Conservation (phyloP, 2,113 vertebrate genomes). For the Diadophis punctatus region DNA sequence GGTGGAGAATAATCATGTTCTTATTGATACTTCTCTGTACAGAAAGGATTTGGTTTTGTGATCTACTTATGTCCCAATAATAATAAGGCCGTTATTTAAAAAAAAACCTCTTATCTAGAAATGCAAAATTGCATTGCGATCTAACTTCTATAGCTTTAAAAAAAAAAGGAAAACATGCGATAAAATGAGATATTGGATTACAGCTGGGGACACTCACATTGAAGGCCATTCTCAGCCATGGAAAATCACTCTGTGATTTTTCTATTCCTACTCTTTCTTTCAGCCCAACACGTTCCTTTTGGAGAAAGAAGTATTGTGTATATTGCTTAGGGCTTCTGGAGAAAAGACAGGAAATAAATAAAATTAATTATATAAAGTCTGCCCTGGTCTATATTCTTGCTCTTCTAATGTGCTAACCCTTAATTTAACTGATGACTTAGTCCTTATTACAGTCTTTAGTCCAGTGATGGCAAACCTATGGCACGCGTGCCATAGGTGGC, state of each 20-base stretch:
- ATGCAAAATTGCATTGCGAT: not conserved
- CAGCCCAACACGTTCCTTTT: not conserved
- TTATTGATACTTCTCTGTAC: not conserved
- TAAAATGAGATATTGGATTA: not conserved
- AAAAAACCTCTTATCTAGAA: not conserved
- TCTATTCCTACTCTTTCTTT: not conserved
- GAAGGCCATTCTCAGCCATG: not conserved
- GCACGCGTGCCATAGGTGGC: no score
- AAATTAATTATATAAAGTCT: not conserved
- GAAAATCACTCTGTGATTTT: not conserved
- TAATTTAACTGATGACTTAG: not conserved
- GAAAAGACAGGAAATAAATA: not conserved
- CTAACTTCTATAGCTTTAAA: not conserved
- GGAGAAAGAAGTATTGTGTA: not conserved
- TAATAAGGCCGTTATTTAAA: constrained; percentile 22
- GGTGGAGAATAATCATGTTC: not conserved
- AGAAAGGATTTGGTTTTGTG: not conserved
- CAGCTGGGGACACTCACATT: not conserved
- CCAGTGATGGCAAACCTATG: no score
- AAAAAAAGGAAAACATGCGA: not conserved
- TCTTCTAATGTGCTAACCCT: not conserved
- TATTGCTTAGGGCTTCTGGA: not conserved
- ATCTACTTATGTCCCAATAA: not conserved
- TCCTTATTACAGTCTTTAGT: not conserved
- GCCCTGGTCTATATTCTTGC: not conserved